A percentile compares a stretch with the other conserved stretches of the same genome.
Conservation (phyloP, 2,888 invertebrate species). For the Stratiomys singularior region DNA sequence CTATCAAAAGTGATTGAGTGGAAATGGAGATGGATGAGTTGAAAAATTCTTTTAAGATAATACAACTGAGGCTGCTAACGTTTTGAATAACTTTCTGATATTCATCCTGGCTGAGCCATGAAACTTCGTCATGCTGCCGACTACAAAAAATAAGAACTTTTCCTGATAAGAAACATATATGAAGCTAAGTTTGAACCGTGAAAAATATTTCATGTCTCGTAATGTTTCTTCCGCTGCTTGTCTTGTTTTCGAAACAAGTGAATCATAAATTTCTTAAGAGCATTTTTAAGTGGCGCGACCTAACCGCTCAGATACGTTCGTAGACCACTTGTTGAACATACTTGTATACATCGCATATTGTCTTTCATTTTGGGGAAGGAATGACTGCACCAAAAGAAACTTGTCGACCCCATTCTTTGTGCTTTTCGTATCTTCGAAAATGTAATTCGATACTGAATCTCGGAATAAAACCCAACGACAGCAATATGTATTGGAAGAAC, state of each 20-base stretch:
- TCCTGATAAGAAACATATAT: background rate
- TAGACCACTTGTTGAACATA: conserved; percentile 8
- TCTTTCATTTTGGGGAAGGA: background rate
- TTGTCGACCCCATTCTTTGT: conserved; percentile 15
- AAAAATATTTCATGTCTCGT: background rate
- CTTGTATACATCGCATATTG: background rate
- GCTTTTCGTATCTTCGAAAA: background rate
- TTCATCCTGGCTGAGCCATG: background rate
- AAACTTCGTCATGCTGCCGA: background rate
- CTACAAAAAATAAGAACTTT: background rate
- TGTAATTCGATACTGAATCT: background rate
- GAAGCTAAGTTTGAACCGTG: background rate
- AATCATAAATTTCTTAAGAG: background rate
- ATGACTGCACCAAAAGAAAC: background rate
- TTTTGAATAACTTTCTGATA: background rate
- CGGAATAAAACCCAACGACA: background rate
- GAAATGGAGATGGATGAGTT: background rate
- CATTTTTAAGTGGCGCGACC: background rate
- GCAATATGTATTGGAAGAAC: too few relatives aligned
- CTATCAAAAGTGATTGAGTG: background rate
- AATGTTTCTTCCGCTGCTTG: too few relatives aligned
- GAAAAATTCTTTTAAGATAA: background rate
- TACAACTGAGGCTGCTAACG: background rate
- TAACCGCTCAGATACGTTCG: background rate
- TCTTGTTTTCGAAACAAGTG: background rate